Percentiles rank a stretch among this genome's conserved stretches.
These are phyloP conservation scores for Acanthosoma haemorrhoidale DNA, from an alignment of 2,888 invertebrate species.

Conservation along the genomic window DNA sequence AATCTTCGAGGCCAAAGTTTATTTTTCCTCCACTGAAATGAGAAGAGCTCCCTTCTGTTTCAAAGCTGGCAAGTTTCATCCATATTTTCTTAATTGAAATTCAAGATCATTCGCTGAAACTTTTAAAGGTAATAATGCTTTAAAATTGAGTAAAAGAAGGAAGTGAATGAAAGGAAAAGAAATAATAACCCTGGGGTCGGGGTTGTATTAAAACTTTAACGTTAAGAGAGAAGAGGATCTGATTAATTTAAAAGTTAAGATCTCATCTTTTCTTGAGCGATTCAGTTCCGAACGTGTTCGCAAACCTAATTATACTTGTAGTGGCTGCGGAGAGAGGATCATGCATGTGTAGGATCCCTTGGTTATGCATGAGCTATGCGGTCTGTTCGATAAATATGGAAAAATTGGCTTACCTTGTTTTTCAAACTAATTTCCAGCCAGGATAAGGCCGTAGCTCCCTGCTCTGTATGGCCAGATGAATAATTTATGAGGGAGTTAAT, in stretches of 20 bases:
- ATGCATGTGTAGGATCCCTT: conserved; percentile 8
- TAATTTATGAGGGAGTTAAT: conserved; percentile 6
- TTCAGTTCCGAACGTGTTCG: not conserved
- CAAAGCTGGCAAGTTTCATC: too few relatives aligned
- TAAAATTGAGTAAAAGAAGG: not conserved
- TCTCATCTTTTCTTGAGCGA: not conserved
- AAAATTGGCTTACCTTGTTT: conserved; percentile 10
- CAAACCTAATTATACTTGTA: conserved; percentile 6
- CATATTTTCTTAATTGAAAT: not conserved
- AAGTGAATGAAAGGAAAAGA: not conserved
- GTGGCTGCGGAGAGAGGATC: not conserved
- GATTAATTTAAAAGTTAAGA: not conserved
- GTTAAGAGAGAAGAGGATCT: not conserved
- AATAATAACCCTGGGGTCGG: not conserved
- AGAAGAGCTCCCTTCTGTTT: too few relatives aligned
- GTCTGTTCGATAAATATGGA: not conserved
- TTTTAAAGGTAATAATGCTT: not conserved
- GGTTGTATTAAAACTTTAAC: not conserved
- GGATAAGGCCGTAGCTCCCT: too few relatives aligned
- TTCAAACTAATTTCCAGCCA: conserved; percentile 3
- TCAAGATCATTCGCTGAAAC: not conserved
- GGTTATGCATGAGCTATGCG: conserved; percentile 2
- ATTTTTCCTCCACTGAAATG: too few relatives aligned
- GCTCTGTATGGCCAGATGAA: not conserved
- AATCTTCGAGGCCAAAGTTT: too few relatives aligned